These are phyloP conservation scores for Troilus luridus DNA, from an alignment of 2,888 invertebrate genomes.

Conservation along the genomic window DNA sequence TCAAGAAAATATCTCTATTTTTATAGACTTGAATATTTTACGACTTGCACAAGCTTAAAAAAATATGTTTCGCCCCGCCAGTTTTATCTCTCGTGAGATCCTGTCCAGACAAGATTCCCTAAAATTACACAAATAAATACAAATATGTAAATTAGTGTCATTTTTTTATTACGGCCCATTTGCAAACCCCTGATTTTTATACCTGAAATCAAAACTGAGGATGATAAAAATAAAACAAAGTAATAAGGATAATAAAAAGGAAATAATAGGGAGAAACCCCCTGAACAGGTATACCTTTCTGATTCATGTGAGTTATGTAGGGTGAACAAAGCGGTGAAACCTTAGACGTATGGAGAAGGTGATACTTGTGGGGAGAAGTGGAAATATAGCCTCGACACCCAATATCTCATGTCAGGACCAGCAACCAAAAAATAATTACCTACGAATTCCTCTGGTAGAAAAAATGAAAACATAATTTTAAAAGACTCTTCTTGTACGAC, in stretches of 20 bases:
- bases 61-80: conserved; percentile 5
- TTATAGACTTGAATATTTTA: conserved; percentile 11
- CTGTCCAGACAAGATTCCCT: not conserved
- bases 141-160: conserved; percentile 45
- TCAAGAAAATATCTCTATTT: not conserved
- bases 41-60: not conserved
- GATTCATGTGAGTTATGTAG: conserved; percentile 30
- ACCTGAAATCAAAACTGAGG: not conserved
- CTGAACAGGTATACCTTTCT: conserved; percentile 36
- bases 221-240: not conserved
- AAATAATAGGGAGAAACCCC: not conserved
- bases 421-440: conserved; percentile 47
- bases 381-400: conserved; percentile 44
- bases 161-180: not conserved
- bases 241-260: not conserved
- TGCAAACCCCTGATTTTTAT: not conserved
- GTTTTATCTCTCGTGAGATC: conserved; percentile 15
- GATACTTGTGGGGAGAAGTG: conserved; percentile 45
- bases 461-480: conserved; percentile 38
- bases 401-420: conserved; percentile 43
- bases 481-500: not conserved
- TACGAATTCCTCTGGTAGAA: conserved; percentile 10
- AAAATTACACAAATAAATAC: conserved; percentile 27
- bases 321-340: conserved; percentile 49
- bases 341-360: conserved; percentile 28